phyloP scores from a whole-genome alignment of 2,113 vertebrate species.

The Emydocephalus ijimae region DNA sequence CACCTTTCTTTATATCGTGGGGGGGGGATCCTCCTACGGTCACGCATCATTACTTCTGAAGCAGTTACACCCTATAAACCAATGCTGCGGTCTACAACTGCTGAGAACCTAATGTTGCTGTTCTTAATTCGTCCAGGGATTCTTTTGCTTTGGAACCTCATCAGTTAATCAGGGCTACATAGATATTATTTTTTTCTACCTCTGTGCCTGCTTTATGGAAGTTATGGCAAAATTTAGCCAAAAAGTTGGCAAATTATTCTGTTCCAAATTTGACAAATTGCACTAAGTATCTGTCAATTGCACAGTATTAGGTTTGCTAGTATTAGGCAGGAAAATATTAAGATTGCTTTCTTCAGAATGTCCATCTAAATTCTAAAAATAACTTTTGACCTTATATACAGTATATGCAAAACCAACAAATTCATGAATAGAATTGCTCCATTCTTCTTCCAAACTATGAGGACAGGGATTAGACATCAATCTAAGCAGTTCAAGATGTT shows the following conservation, averaged over 20 bases:
- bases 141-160: neutral
- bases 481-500: neutral
- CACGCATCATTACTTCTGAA: neutral
- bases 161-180: neutral
- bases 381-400: neutral
- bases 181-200: neutral
- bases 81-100: neutral
- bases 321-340: neutral
- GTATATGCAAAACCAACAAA: neutral
- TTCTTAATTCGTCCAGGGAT: neutral
- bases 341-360: neutral
- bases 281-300: neutral
- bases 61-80: neutral
- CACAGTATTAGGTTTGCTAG: neutral
- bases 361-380: neutral
- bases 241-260: neutral
- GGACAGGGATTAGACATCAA: neutral
- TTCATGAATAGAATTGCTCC: neutral
- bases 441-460: neutral
- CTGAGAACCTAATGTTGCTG: neutral
- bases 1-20: neutral
- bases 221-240: neutral
- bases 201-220: neutral
- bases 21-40: neutral
- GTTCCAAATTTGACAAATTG: neutral